phyloP scores from a whole-genome alignment of 2,797 vertebrate genomes.

The Phrynocephalus vlangalii region DNA sequence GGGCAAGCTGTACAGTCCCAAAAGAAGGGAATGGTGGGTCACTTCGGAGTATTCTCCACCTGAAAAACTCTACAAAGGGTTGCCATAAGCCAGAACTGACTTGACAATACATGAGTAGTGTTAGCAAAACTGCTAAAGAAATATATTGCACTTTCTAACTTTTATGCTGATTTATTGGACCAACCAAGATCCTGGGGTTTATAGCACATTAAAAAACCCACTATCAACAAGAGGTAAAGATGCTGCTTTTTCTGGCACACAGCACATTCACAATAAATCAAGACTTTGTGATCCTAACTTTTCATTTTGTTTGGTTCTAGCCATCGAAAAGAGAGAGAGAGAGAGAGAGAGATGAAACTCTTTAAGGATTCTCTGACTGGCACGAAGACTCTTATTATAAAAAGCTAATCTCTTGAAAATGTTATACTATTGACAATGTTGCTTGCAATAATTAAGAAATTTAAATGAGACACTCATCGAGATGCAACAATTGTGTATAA shows the following conservation, averaged over 20 bases:
- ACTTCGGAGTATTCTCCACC: no score
- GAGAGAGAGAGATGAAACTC: conserved; percentile 59
- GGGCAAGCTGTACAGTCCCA: no score
- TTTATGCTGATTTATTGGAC: not conserved
- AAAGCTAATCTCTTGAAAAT: conserved; percentile 75
- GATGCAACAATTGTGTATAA: conserved; percentile 71
- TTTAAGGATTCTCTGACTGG: conserved; percentile 64
- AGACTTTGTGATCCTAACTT: not conserved
- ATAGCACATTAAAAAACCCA: not conserved
- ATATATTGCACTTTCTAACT: no score
- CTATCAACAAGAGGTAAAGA: not conserved
- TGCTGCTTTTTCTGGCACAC: not conserved
- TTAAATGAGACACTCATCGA: conserved; percentile 68
- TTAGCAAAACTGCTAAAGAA: not conserved
- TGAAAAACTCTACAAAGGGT: no score
- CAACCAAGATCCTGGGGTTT: not conserved
- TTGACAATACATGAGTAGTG: no score
- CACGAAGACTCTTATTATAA: conserved; percentile 66
- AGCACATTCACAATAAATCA: not conserved
- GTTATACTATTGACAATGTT: conserved; percentile 70
- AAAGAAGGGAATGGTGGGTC: no score
- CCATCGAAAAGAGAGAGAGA: not conserved
- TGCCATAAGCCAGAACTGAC: no score
- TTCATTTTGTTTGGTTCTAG: not conserved
- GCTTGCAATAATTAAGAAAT: conserved; percentile 74